Percentiles rank a stretch among this genome's conserved stretches.
Evolutionary conservation across 2,113 vertebrate genomes (phyloP).

Genomic region (Pavo muticus): DNA sequence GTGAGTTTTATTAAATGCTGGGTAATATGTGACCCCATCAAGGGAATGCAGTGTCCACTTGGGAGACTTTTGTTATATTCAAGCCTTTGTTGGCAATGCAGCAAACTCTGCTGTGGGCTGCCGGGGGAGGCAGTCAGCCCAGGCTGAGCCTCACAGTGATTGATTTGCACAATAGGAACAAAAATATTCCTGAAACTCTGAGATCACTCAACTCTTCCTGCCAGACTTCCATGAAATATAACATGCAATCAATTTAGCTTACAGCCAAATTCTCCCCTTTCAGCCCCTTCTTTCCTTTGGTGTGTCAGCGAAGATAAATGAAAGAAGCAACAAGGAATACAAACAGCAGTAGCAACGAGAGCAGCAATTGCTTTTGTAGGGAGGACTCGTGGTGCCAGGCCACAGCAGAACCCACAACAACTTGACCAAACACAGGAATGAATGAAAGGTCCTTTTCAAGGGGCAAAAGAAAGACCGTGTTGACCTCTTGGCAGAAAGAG

Average conservation of each 20-base stretch:
- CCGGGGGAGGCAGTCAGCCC: background rate
- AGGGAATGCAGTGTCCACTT: constrained; percentile 43
- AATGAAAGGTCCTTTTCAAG: constrained; percentile 75
- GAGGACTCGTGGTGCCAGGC: constrained; percentile 54
- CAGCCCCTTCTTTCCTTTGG: constrained; percentile 66
- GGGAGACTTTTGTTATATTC: constrained; percentile 65
- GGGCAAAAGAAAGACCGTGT: constrained; percentile 62
- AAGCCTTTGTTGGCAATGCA: constrained; percentile 41
- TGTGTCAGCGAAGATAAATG: constrained; percentile 76
- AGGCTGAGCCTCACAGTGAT: constrained; percentile 26
- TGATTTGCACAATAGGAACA: constrained; percentile 66
- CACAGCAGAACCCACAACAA: constrained; percentile 65
- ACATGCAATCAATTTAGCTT: constrained; percentile 76
- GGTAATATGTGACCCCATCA: constrained; percentile 51
- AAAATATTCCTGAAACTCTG: constrained; percentile 68
- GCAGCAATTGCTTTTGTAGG: constrained; percentile 52
- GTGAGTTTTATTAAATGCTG: constrained; percentile 63
- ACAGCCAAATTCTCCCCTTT: constrained; percentile 66
- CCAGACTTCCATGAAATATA: constrained; percentile 74
- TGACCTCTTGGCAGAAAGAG: constrained; percentile 69
- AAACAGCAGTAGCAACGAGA: constrained; percentile 72
- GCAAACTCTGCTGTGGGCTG: background rate
- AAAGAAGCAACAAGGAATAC: constrained; percentile 67
- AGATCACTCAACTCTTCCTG: constrained; percentile 67
- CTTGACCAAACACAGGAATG: constrained; percentile 73